Evolutionary conservation across 1,140 invertebrate species (phyloP), one percentile per base, ranked within the genome.

Genomic region (Pseudoatta argentina): DNA sequence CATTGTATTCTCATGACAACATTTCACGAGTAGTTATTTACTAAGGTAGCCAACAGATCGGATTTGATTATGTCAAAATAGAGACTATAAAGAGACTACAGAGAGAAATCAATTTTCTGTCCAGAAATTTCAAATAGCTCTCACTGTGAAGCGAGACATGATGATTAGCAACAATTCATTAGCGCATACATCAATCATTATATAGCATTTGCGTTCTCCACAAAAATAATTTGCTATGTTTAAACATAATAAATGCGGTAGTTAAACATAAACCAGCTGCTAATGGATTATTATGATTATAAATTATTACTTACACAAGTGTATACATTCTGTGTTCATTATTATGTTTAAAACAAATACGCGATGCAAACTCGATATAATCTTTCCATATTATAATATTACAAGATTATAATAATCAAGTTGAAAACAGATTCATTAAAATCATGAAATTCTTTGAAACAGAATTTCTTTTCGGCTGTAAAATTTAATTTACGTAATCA

Each of bases 21-120:
- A 63, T 34, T 48, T 64, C 7, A 64, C 18, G 24, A 51, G 3
- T 55, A 55, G 14, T 14, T 55, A 8, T 67, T 64, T 18, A 53
- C 2, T 24, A 8, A 55, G 44, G 24, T 30, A 21, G 3, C 21
- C 61, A 30, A 44, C 6, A 21, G 14, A 44, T 44, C 8, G 0
- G 39, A 44, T 66, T 30, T 30, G 6, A 66, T 14, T 4, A 66
- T 55, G 69, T 79, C 63, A 61, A 8, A 8, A 63, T 48, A 79
- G 14, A 51, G n/a, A 67, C 48, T 34, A 34, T 34, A 6, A 5
- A 27, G 27, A 27, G 27, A 27, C 24, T 24, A 24, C 24, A 24
- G 27, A 27, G 27, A 27, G 27, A 27, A 2, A 27, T 2, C 76
- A 55, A n/a, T 59, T 79, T 79, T 48, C 44, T 67, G 3, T 67